These are phyloP conservation scores for Phymanthus crucifer DNA, from an alignment of 92 coral and sea anemone genomes.

Conservation along the genomic window DNA sequence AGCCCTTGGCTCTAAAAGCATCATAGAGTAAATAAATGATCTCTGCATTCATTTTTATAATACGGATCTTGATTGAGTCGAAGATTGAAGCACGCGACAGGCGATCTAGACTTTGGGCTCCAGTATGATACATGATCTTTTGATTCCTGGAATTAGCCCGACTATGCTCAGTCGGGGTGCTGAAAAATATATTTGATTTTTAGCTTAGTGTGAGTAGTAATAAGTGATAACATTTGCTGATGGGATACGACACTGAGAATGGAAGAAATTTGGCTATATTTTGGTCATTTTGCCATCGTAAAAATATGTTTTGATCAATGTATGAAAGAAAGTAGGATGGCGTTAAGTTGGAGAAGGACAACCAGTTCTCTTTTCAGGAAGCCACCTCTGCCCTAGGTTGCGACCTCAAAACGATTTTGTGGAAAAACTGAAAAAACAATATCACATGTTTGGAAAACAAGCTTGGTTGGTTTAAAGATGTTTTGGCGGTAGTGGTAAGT, in stretches of 20 bases:
- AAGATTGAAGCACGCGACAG: constrained; percentile 7
- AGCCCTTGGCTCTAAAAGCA: constrained; percentile 6
- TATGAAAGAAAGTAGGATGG: too few relatives aligned
- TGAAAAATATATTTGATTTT: not conserved
- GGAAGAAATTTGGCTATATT: not conserved
- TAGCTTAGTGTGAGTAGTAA: not conserved
- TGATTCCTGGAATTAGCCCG: constrained; percentile 1
- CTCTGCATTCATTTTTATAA: not conserved
- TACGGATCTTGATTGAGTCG: not conserved
- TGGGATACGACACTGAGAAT: not conserved
- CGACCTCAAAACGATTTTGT: not conserved
- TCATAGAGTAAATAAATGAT: constrained; percentile 1
- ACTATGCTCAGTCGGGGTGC: constrained; percentile 4
- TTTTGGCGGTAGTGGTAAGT: not conserved
- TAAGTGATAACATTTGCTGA: not conserved
- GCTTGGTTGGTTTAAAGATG: not conserved
- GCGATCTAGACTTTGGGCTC: constrained; percentile 5
- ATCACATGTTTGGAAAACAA: not conserved
- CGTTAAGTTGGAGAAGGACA: too few relatives aligned
- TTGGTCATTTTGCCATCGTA: not conserved
- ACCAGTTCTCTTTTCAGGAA: too few relatives aligned
- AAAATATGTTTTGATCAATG: not conserved
- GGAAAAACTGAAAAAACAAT: constrained; percentile 4
- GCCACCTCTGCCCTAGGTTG: not conserved
- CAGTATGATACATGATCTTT: constrained; percentile 1